These are phyloP conservation scores for Ischnus inquisitorius DNA, from an alignment of 2,888 invertebrate species.

Conservation along the genomic window DNA sequence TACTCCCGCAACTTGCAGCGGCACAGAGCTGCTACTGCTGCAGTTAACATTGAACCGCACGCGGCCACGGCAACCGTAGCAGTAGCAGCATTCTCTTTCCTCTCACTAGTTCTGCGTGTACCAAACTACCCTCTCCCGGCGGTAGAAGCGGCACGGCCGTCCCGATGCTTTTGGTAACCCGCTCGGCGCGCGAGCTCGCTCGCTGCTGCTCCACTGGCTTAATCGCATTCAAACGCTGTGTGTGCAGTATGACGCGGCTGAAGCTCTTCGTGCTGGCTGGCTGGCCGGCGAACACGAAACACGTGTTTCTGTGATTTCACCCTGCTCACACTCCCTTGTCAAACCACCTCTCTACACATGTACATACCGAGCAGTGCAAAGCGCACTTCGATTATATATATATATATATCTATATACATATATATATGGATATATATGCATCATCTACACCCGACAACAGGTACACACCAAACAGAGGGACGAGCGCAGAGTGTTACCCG, in stretches of 20 bases:
- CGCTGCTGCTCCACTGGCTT: conserved; percentile 75
- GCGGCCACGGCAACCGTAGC: conserved; percentile 34
- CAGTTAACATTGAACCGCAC: conserved; percentile 60
- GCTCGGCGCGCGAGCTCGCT: conserved; percentile 54
- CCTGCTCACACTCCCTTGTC: conserved; percentile 51
- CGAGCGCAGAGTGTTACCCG: conserved; percentile 63
- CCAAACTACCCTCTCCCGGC: conserved; percentile 41
- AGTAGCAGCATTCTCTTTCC: conserved; percentile 47
- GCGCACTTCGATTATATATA: conserved; percentile 54
- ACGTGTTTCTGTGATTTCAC: conserved; percentile 79
- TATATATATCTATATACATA: neutral
- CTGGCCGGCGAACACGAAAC: conserved; percentile 69
- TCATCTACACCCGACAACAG: conserved; percentile 54
- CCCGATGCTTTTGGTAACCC: conserved; percentile 66
- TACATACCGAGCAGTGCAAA: conserved; percentile 45
- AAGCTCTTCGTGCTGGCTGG: conserved; percentile 40
- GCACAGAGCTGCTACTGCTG: conserved; percentile 26
- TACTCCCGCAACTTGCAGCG: conserved; percentile 28
- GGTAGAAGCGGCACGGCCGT: conserved; percentile 35
- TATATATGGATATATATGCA: conserved; percentile 18
- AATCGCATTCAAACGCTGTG: conserved; percentile 80
- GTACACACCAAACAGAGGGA: conserved; percentile 60
- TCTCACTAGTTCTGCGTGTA: conserved; percentile 37
- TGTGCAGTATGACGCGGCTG: conserved; percentile 65
- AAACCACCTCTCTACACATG: conserved; percentile 56